Conservation (phyloP, 2,113 vertebrate species). For the Turnix velox region DNA sequence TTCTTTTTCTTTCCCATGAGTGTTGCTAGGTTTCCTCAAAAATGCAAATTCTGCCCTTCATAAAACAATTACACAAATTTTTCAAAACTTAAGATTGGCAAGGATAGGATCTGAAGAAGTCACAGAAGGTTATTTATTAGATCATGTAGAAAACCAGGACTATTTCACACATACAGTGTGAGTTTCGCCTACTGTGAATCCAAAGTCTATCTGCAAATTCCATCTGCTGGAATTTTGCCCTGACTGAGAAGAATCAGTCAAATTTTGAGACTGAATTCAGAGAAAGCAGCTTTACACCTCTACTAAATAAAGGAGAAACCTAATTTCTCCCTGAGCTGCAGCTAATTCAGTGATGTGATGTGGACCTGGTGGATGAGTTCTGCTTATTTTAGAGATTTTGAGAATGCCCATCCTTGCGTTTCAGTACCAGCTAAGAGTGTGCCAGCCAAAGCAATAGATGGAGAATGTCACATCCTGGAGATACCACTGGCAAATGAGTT, state of each 20-base stretch:
- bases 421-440: background rate
- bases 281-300: background rate
- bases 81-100: background rate
- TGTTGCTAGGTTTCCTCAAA: background rate
- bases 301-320: background rate
- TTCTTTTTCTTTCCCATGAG: background rate
- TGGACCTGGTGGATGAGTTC: background rate
- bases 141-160: background rate
- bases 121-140: background rate
- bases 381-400: background rate
- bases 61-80: background rate
- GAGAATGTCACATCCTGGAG: background rate
- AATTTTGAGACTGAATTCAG: background rate
- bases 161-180: accelerated
- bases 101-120: background rate
- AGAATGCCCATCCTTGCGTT: background rate
- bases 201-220: background rate
- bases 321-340: background rate
- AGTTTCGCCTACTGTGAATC: background rate
- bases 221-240: background rate
- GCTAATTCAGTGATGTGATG: background rate
- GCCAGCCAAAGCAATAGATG: background rate
- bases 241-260: background rate
- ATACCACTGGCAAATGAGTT: background rate
- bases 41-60: background rate